Evolutionary conservation across 2,113 vertebrate genomes (phyloP), one percentile per base, ranked within the genome.

Genomic region (Notechis scutatus): DNA sequence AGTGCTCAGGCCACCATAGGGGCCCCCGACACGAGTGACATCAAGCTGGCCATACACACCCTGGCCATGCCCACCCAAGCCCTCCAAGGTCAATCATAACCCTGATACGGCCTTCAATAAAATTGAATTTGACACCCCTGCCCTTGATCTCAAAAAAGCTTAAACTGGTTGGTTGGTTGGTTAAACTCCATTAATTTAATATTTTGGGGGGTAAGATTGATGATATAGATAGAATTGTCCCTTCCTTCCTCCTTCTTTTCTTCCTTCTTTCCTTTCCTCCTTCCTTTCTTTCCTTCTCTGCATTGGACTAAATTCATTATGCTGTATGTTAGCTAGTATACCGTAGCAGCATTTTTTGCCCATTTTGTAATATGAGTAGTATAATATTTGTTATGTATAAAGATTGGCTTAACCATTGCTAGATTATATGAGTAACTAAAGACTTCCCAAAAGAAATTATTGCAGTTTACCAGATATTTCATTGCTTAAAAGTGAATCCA

Each of bases 381-480:
- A 90, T 39, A 56, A 88, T 87, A 92, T 95, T 91, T 81, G 92
- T 0, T 90, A 57, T 95, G 86, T 93, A 91, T 92, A 24, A 90
- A 94, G 92, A 81, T 34, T 91, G 0, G 74, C 23, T 56, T 94
- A 95, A 5, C 92, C 47, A 87, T 57, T n/a, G 91, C 74, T 93
- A 64, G 74, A 90, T 92, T 39, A 3, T 92, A 23, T 90, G 2
- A 74, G 20, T 93, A 94, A 95, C 47, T 89, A 89, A 94, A 95
- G 50, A 52, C 88, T 55, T 92, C 94, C 57, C 55, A 93, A 85
- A 95, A 91, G 47, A 81, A 69, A 93, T 87, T 2, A n/a, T 29
- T 61, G 86, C 29, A 89, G 11, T 93, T 97, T 94, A 90, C 88
- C 90, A 92, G 87, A 93, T 21, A 56, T 95, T n/a, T 29, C 52